Conservation (phyloP, 1,140 invertebrate species). For the Trichonephila inaurata region DNA sequence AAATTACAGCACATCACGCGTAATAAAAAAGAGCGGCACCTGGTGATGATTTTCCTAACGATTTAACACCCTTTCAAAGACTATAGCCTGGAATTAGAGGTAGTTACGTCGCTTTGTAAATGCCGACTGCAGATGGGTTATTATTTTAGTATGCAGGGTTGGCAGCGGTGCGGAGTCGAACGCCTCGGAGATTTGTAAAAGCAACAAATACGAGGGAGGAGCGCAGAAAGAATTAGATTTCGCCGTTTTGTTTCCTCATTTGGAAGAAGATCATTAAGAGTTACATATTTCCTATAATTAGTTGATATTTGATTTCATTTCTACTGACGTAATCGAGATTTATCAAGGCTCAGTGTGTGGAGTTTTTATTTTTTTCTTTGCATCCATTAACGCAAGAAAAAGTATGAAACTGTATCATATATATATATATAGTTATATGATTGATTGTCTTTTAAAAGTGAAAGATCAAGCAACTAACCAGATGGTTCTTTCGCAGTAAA, state of each 20-base stretch:
- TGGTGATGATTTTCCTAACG: conserved; percentile 72
- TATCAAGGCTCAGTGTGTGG: too few relatives aligned
- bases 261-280: not conserved
- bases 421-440: too few relatives aligned
- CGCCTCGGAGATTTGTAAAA: conserved; percentile 51
- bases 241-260: not conserved
- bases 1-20: conserved; percentile 64
- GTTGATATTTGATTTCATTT: not conserved
- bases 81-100: conserved; percentile 67
- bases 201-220: not conserved
- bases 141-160: conserved; percentile 54
- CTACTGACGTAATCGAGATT: too few relatives aligned
- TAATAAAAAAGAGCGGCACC: conserved; percentile 50
- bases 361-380: too few relatives aligned
- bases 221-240: not conserved
- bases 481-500: too few relatives aligned
- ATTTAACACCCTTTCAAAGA: conserved; percentile 73
- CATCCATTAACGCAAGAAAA: too few relatives aligned
- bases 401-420: too few relatives aligned
- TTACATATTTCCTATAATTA: not conserved
- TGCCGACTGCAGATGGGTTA: conserved; percentile 68
- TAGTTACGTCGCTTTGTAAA: conserved; percentile 55
- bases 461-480: too few relatives aligned
- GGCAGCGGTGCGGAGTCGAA: not conserved
- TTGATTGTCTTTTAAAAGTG: too few relatives aligned